Percentiles rank a stretch among this genome's conserved stretches.
Conservation (phyloP, 23 tunicate species). For the Clavelina lepadiformis region DNA sequence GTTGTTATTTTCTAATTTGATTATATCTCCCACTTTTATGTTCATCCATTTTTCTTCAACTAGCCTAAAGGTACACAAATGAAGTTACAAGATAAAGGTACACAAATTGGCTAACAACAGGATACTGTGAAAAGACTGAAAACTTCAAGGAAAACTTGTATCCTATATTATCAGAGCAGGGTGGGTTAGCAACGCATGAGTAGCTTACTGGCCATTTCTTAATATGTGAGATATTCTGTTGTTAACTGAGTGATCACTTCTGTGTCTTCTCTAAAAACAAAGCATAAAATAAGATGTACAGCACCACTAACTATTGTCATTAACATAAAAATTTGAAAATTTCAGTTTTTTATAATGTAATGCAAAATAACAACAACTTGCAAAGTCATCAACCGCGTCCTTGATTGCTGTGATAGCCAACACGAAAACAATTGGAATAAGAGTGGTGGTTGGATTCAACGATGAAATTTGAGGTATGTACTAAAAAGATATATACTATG, state of each 20-base stretch:
- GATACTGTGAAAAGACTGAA: too few relatives aligned
- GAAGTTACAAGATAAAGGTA: background rate
- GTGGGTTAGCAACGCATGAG: too few relatives aligned
- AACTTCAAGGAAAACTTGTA: too few relatives aligned
- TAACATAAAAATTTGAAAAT: background rate
- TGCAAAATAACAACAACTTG: constrained; percentile 9
- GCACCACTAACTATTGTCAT: background rate
- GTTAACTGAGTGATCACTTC: constrained; percentile 67
- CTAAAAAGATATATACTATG: constrained; percentile 18
- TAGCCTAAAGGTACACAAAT: constrained; percentile 18
- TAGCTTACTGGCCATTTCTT: constrained; percentile 47
- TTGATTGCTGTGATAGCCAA: constrained; percentile 79
- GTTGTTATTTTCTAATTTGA: constrained; percentile 67
- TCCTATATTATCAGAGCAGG: too few relatives aligned
- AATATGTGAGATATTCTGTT: constrained; percentile 40
- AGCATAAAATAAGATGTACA: background rate
- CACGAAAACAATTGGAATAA: constrained; percentile 84
- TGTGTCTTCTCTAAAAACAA: constrained; percentile 63
- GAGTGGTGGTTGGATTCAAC: constrained; percentile 86
- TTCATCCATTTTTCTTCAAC: constrained; percentile 80
- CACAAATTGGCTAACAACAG: too few relatives aligned
- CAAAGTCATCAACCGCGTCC: constrained; percentile 94
- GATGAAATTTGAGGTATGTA: constrained; percentile 90
- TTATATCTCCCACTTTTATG: constrained; percentile 78
- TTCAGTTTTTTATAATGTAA: background rate